Evolutionary conservation across 2,797 vertebrate species (phyloP).

Genomic region (Tinamus major): DNA sequence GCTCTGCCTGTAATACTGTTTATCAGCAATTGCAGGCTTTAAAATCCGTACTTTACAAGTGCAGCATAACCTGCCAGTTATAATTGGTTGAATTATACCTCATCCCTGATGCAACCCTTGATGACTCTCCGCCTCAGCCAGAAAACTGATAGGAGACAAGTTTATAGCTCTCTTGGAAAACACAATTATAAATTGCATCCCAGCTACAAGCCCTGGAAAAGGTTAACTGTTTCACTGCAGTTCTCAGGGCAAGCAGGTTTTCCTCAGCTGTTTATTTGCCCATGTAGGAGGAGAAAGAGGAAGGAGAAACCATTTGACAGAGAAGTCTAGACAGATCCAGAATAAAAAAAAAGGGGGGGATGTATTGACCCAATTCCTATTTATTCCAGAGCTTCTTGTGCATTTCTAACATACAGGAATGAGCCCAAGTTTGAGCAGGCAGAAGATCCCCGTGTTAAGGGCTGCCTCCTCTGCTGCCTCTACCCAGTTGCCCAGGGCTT

Average conservation of each 20-base stretch:
- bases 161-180: constrained; percentile 73
- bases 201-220: background rate
- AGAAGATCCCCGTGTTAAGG: background rate
- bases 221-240: constrained; percentile 55
- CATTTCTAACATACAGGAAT: background rate
- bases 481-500: background rate
- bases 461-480: background rate
- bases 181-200: constrained; percentile 69
- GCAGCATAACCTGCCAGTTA: constrained; percentile 68
- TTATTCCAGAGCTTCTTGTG: background rate
- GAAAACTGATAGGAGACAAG: constrained; percentile 59
- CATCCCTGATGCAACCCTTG: constrained; percentile 70
- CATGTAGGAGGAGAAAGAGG: background rate
- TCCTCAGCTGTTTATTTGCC: background rate
- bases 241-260: accelerated
- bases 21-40: constrained; percentile 72
- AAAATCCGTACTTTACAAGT: constrained; percentile 59
- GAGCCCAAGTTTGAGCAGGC: background rate
- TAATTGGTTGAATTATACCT: constrained; percentile 72
- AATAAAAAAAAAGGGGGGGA: background rate
- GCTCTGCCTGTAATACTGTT: constrained; percentile 48
- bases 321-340: background rate
- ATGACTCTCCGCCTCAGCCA: constrained; percentile 61
- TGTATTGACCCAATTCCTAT: background rate
- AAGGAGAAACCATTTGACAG: background rate